These are phyloP conservation scores for Drosophila limbata DNA, from an alignment of 2,888 invertebrate species.

Conservation along the genomic window DNA sequence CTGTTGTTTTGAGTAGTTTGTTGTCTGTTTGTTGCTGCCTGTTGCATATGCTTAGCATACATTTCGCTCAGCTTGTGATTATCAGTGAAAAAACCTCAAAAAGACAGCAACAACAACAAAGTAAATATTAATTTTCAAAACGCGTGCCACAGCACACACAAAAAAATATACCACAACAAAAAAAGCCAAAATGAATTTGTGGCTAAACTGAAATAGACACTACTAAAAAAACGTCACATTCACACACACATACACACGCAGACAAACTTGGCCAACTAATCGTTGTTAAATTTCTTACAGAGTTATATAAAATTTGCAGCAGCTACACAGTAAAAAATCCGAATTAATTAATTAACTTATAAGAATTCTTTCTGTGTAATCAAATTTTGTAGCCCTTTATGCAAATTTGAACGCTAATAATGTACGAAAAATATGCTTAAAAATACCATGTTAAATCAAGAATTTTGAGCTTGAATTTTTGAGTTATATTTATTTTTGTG, in stretches of 20 bases:
- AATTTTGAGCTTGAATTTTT: too few species aligned
- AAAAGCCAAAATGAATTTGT: conserved; percentile 19
- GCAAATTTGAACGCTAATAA: too few species aligned
- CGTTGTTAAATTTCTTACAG: conserved; percentile 5
- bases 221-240: conserved; percentile 11
- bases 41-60: conserved; percentile 76
- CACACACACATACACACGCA: background rate
- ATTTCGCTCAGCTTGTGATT: conserved; percentile 60
- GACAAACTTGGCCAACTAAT: conserved; percentile 14
- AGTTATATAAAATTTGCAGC: conserved; percentile 2
- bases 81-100: conserved; percentile 66
- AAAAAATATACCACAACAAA: conserved; percentile 4
- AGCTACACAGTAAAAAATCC: background rate
- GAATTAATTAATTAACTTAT: too few species aligned
- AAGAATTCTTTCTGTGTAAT: too few species aligned
- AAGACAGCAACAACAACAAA: conserved; percentile 50
- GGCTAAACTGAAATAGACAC: conserved; percentile 20
- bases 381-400: too few species aligned
- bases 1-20: conserved; percentile 16
- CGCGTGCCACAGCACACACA: conserved; percentile 59
- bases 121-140: conserved; percentile 78
- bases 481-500: too few species aligned
- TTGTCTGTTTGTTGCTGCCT: conserved; percentile 26
- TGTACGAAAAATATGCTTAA: too few species aligned
- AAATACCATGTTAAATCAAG: too few species aligned